Conservation (phyloP, 2,797 vertebrate species). For the Channallabes apus region DNA sequence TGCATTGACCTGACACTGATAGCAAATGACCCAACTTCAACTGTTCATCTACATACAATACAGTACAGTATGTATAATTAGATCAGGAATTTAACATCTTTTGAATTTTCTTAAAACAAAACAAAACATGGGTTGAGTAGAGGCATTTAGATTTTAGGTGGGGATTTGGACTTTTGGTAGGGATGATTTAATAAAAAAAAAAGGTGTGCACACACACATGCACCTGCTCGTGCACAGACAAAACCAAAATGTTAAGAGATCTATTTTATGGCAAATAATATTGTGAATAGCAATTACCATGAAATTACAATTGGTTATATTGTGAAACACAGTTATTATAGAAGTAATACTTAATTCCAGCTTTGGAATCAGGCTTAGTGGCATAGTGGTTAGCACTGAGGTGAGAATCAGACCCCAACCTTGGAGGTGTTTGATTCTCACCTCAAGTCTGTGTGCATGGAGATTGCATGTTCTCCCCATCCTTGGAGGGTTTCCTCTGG, state of each 20-base stretch:
- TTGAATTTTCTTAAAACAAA: not conserved
- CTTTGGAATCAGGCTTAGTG: not conserved
- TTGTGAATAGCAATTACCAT: not conserved
- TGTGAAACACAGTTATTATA: not conserved
- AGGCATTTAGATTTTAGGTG: not conserved
- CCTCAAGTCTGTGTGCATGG: too few species aligned
- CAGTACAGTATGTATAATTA: not conserved
- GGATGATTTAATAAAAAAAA: not conserved
- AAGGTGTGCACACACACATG: too few species aligned
- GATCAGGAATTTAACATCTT: not conserved
- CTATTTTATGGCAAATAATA: not conserved
- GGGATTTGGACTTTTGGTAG: not conserved
- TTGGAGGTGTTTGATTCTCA: too few species aligned
- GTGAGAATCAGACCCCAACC: too few species aligned
- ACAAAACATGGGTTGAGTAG: not conserved
- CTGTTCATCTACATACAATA: not conserved
- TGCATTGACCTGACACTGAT: not conserved
- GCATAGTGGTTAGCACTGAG: too few species aligned
- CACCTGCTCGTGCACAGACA: too few species aligned
- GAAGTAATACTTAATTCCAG: not conserved
- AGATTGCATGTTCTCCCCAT: too few species aligned
- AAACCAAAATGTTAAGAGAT: not conserved
- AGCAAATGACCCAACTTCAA: not conserved
- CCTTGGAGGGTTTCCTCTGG: too few species aligned
- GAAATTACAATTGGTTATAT: not conserved